These are phyloP conservation scores for Drosophila paramelanica DNA, from an alignment of 2,888 invertebrate species.

Conservation along the genomic window DNA sequence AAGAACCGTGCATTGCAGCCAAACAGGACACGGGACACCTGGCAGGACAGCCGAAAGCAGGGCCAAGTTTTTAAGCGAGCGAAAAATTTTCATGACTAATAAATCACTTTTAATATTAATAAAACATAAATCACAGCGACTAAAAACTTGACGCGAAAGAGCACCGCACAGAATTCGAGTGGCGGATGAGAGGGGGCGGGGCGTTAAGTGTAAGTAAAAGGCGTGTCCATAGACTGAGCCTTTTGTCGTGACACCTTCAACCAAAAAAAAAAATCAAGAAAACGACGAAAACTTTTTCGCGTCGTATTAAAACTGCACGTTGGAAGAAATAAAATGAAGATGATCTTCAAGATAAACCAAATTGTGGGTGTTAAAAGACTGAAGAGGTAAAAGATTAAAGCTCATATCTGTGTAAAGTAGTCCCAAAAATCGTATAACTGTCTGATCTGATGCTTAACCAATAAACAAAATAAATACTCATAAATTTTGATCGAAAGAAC, in stretches of 20 bases:
- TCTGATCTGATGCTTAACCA: no score
- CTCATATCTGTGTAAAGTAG: no score
- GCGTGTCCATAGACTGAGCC: constrained; percentile 30
- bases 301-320: constrained; percentile 21
- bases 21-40: constrained; percentile 27
- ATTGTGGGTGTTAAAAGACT: background rate
- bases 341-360: constrained; percentile 9
- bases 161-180: no score
- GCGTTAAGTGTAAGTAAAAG: background rate
- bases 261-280: background rate
- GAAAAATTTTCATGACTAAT: constrained; percentile 74
- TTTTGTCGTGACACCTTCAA: constrained; percentile 24
- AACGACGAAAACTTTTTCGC: constrained; percentile 19
- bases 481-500: no score
- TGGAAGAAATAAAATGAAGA: constrained; percentile 33
- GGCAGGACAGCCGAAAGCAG: constrained; percentile 15
- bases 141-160: constrained; percentile 56
- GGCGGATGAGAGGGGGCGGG: background rate
- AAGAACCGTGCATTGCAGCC: constrained; percentile 59
- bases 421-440: no score
- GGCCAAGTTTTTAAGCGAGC: constrained; percentile 52
- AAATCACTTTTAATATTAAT: constrained; percentile 84
- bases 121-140: constrained; percentile 81
- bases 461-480: no score
- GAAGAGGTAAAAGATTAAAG: no score